Conservation (phyloP, 2,888 invertebrate species). For the Bellardia bayeri region DNA sequence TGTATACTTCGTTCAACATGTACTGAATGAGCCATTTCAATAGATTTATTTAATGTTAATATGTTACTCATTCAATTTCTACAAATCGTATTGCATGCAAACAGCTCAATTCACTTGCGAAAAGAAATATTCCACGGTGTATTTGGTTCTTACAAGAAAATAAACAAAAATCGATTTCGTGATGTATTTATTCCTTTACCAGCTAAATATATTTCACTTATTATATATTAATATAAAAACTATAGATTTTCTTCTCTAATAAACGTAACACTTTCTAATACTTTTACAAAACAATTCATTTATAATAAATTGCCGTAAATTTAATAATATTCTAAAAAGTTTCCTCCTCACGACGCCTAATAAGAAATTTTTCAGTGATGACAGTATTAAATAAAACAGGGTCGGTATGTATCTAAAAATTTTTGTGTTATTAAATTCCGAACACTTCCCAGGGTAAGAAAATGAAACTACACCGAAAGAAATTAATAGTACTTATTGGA, state of each 20-base stretch:
- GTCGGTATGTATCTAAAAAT: no score
- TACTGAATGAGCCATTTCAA: conserved; percentile 79
- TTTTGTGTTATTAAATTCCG: no score
- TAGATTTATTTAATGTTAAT: conserved; percentile 3
- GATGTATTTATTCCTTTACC: not conserved
- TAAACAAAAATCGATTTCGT: conserved; percentile 65
- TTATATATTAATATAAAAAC: not conserved
- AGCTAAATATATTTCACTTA: not conserved
- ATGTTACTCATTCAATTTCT: not conserved
- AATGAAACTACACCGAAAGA: no score
- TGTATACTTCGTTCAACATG: conserved; percentile 86
- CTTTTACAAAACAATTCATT: not conserved
- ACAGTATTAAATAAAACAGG: conserved; percentile 9
- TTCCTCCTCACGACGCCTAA: conserved; percentile 29
- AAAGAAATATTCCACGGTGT: not conserved
- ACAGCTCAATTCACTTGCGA: conserved; percentile 40
- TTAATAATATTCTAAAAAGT: conserved; percentile 8
- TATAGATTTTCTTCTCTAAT: not conserved
- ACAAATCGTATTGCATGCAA: not conserved
- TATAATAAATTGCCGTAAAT: conserved; percentile 35
- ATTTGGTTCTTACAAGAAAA: conserved; percentile 28
- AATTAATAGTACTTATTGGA: no score
- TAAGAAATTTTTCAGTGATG: conserved; percentile 41
- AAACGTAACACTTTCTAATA: not conserved
- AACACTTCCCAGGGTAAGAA: no score